These are phyloP conservation scores for Caenorhabditis remanei DNA, from an alignment of 1,140 invertebrate species.

Conservation along the genomic window DNA sequence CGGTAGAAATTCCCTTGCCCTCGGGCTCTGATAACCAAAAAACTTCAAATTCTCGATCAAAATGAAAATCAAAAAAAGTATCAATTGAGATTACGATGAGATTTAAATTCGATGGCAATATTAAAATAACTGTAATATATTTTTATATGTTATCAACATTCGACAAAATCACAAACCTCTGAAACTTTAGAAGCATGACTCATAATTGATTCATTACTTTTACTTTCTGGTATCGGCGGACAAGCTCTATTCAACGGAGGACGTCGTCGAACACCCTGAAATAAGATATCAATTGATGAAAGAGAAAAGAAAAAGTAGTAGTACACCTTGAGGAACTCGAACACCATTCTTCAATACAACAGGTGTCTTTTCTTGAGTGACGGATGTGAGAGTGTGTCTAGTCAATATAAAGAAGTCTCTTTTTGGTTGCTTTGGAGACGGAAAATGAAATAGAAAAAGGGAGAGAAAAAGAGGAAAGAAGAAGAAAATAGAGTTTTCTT, in stretches of 20 bases:
- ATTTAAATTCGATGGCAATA: too few species aligned
- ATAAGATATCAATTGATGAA: conserved; percentile 17
- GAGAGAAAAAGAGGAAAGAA: not conserved
- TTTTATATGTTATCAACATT: too few species aligned
- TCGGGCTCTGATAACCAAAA: too few species aligned
- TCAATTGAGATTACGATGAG: too few species aligned
- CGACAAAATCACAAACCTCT: not conserved
- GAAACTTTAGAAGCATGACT: conserved; percentile 63
- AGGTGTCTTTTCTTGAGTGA: conserved; percentile 47
- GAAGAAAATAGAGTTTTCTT: conserved; percentile 16
- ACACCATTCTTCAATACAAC: conserved; percentile 37
- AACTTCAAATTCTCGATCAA: too few species aligned
- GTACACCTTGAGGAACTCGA: conserved; percentile 38
- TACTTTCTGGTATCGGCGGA: conserved; percentile 66
- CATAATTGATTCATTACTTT: conserved; percentile 67
- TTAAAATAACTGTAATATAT: too few species aligned
- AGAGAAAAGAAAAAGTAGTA: not conserved
- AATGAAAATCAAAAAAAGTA: too few species aligned
- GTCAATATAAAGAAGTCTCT: not conserved
- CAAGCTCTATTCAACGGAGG: conserved; percentile 66
- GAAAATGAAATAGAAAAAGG: not conserved
- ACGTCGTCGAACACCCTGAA: conserved; percentile 54
- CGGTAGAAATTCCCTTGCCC: too few species aligned
- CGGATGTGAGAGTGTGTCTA: not conserved
- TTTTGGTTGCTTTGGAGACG: conserved; percentile 34